Base-by-base conservation (phyloP, 1,140 invertebrate species). In the Eciton burchellii region DNA sequence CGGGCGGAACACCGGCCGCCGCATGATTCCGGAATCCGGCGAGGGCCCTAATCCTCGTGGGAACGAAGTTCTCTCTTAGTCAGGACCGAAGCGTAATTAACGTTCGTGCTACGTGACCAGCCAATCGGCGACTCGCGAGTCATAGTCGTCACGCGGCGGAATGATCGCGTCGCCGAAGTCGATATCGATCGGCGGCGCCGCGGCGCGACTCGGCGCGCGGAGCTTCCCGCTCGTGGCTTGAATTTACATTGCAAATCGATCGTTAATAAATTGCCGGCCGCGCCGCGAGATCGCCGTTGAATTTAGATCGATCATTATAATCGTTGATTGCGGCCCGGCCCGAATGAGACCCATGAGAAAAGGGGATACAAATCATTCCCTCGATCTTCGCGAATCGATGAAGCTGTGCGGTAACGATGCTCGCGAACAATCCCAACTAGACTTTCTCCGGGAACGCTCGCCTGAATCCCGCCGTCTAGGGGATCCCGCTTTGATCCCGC, bases 31-130 rank as follows among this genome's bases (percentile, higher is more conserved):
- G 57, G 84, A 87, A 87, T 87, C 76, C 85, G 86, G 71, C 60
- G 8, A 82, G 47, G 65, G 52, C 43, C 83, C 60, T 87, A 87
- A 88, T 88, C 85, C 86, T 11, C 77, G n/a, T 16, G 65, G 72
- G 86, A 84, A 88, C 85, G 70, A 87, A 87, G 81, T 86, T 88
- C 74, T 60, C 86, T 88, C 86, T 88, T 88, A 88, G 86, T 54
- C 82, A n/a, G 63, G 71, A 66, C 86, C 83, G 84, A 88, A 82
- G 66, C 87, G 86, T 88, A 88, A 88, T 88, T 88, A 88, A 88
- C 83, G 86, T 83, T 76, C 83, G 79, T 81, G 57, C 19, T 85
- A 88, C 86, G 86, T 85, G 86, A 88, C 73, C 81, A 68, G 68
- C 83, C 77, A 88, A 88, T 88, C 79, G 83, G 82, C 16, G 74